A percentile compares a stretch with the other conserved stretches of the same genome.
Conservation (phyloP, 2,888 invertebrate species). For the Onthophagus sagittarius region DNA sequence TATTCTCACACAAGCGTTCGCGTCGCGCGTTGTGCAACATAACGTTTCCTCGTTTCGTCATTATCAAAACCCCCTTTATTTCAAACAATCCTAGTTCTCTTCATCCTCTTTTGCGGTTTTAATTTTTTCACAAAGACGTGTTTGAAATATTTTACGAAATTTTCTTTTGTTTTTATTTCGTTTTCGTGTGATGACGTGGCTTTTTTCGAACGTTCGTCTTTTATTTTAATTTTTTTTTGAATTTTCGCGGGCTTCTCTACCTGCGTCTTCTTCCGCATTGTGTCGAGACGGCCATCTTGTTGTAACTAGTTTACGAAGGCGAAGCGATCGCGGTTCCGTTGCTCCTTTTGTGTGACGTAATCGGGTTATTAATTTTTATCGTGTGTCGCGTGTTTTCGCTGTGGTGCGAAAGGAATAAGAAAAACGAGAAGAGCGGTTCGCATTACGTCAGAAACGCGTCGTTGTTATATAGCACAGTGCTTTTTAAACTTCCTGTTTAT, state of each 20-base stretch:
- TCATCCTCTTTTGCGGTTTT: too few relatives aligned
- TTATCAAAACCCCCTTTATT: background rate
- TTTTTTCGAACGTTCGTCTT: background rate
- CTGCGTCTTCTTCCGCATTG: conserved; percentile 36
- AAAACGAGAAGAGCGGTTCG: background rate
- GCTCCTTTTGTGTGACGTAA: conserved; percentile 18
- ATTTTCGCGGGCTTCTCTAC: background rate
- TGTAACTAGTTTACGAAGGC: conserved; percentile 21
- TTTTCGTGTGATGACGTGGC: background rate
- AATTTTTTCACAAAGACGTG: too few relatives aligned
- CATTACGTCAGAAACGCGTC: background rate
- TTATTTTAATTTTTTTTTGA: background rate
- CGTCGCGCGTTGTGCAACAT: conserved; percentile 19
- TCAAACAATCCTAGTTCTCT: too few relatives aligned
- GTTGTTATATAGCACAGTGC: background rate
- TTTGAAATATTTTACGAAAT: background rate
- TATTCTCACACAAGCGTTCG: conserved; percentile 32
- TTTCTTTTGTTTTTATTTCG: background rate
- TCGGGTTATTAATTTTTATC: conserved; percentile 22
- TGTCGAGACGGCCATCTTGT: conserved; percentile 36
- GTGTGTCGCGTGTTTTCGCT: conserved; percentile 17
- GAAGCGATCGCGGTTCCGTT: background rate
- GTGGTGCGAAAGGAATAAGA: conserved; percentile 20
- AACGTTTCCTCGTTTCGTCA: background rate
- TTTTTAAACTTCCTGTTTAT: conserved; percentile 29